phyloP scores from a whole-genome alignment of 2,797 vertebrate genomes.

The Propithecus deckenii region DNA sequence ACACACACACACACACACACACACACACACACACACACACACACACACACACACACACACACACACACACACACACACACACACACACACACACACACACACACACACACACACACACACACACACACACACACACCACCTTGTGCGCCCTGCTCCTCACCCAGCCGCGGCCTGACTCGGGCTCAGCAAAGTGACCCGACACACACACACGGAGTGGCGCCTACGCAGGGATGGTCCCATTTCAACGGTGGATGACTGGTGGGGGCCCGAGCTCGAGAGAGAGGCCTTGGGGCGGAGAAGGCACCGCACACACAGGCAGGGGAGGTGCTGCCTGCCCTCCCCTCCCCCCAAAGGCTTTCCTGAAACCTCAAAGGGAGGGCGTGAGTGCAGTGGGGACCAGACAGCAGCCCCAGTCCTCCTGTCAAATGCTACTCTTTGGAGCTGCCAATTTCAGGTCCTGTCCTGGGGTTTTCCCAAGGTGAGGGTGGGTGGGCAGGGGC shows the following conservation, averaged over 20 bases:
- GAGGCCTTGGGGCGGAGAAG: not conserved
- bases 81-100: too few species aligned
- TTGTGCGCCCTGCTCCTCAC: not conserved
- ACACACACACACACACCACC: too few species aligned
- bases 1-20: too few species aligned
- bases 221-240: rapidly evolving
- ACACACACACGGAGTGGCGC: not conserved
- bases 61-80: too few species aligned
- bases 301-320: not conserved
- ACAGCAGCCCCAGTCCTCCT: not conserved
- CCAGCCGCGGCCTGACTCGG: rapidly evolving
- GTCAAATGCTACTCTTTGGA: not conserved
- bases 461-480: not conserved
- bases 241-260: not conserved
- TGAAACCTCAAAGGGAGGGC: not conserved
- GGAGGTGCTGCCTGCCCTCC: not conserved
- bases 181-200: not conserved
- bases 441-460: not conserved
- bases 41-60: too few species aligned
- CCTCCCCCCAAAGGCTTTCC: not conserved
- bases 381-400: too few species aligned
- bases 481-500: too few species aligned
- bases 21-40: too few species aligned
- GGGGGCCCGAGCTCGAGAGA: not conserved
- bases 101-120: too few species aligned